These are phyloP conservation scores for Arctopsyche grandis DNA, from an alignment of 1,140 invertebrate species.

Conservation along the genomic window DNA sequence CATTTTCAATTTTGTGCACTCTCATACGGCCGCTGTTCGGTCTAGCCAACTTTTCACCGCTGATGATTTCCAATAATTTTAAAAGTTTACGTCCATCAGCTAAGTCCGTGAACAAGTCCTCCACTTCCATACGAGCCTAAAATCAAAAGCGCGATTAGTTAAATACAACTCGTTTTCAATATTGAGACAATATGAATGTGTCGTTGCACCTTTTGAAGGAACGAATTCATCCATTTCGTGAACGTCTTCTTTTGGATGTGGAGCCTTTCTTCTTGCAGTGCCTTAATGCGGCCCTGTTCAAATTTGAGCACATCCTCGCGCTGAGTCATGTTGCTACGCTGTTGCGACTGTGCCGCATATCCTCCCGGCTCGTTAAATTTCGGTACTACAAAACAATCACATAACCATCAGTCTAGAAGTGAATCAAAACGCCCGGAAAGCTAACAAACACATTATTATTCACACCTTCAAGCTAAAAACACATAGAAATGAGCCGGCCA, in stretches of 20 bases:
- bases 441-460: not conserved
- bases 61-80: slow-evolving; percentile 98
- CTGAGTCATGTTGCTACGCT: slow-evolving; percentile 83
- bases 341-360: slow-evolving; percentile 68
- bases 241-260: slow-evolving; percentile 99
- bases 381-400: slow-evolving; percentile 65
- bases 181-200: not conserved
- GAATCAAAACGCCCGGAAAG: not conserved
- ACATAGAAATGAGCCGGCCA: not conserved
- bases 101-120: slow-evolving; percentile 96
- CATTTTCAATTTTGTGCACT: slow-evolving; percentile 99
- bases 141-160: slow-evolving; percentile 48
- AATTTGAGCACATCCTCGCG: slow-evolving; percentile 92
- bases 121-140: slow-evolving; percentile 93
- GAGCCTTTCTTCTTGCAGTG: slow-evolving; percentile 94
- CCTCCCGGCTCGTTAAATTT: slow-evolving; percentile 76
- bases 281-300: slow-evolving; percentile 95
- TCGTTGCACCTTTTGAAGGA: slow-evolving; percentile 87
- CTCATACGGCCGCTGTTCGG: slow-evolving; percentile 97
- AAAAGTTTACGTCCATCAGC: slow-evolving; percentile 95
- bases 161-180: not conserved
- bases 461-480: too few species aligned
- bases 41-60: slow-evolving; percentile 95
- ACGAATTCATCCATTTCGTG: slow-evolving; percentile 99
- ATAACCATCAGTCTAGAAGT: not conserved